phyloP scores from a whole-genome alignment of 2,797 vertebrate genomes.

The Myotis pilosus region DNA sequence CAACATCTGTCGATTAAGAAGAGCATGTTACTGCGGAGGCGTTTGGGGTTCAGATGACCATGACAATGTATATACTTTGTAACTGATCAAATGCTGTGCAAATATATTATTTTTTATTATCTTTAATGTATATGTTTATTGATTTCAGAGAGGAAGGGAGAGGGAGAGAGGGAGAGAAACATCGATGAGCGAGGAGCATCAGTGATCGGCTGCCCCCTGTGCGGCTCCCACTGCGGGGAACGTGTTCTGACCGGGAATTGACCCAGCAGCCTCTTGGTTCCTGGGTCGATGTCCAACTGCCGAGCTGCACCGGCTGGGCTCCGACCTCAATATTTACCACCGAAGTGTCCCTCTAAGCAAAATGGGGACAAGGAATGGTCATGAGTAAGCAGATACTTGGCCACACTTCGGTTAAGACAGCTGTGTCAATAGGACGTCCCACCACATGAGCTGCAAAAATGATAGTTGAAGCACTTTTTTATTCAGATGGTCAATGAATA shows the following conservation, averaged over 20 bases:
- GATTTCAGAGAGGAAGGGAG: too few relatives aligned
- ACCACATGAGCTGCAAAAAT: constrained; percentile 24
- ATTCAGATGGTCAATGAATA: background rate
- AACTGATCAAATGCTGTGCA: background rate
- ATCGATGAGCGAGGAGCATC: too few relatives aligned
- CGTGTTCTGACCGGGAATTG: too few relatives aligned
- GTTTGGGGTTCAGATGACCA: background rate
- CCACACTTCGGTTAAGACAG: background rate
- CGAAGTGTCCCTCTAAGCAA: background rate
- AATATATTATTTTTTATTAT: background rate
- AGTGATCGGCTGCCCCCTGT: too few relatives aligned
- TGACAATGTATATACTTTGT: background rate
- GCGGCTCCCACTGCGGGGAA: too few relatives aligned
- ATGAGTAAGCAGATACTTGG: background rate
- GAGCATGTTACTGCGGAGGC: background rate
- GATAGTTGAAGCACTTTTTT: background rate
- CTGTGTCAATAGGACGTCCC: constrained; percentile 26
- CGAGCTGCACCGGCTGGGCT: background rate
- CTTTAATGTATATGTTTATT: too few relatives aligned
- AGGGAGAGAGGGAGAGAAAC: too few relatives aligned
- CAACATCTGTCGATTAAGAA: background rate
- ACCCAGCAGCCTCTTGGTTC: too few relatives aligned
- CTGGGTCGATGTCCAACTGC: too few relatives aligned
- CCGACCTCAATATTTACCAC: background rate
- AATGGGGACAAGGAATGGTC: background rate